These are phyloP conservation scores for Diarsia mendica DNA, from an alignment of 2,888 invertebrate species.

Conservation along the genomic window DNA sequence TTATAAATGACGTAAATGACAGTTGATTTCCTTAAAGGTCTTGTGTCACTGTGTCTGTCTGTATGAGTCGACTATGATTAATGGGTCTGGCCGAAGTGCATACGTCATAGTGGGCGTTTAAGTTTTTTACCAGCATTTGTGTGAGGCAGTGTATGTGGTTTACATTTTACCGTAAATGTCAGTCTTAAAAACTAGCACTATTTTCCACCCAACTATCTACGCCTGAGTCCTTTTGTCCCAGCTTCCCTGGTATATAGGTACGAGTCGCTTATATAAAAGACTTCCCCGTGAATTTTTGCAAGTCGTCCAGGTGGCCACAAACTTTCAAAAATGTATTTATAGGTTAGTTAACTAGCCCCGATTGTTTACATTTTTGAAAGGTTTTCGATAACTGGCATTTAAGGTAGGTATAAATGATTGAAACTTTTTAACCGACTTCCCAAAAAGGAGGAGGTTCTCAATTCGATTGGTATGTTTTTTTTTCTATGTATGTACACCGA, in stretches of 20 bases:
- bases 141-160: not conserved
- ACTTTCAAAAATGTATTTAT: too few relatives aligned
- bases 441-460: too few relatives aligned
- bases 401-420: too few relatives aligned
- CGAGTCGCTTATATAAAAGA: not conserved
- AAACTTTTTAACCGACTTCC: too few relatives aligned
- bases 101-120: not conserved
- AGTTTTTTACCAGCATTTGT: not conserved
- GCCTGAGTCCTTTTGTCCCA: not conserved
- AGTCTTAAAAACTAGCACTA: not conserved
- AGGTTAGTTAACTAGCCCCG: too few relatives aligned
- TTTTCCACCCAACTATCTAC: not conserved
- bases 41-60: slow-evolving; percentile 18
- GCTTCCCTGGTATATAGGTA: not conserved
- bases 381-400: too few relatives aligned
- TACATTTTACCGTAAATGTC: not conserved
- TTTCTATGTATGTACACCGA: too few relatives aligned
- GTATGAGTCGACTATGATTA: slow-evolving; percentile 27
- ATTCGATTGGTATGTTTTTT: too few relatives aligned
- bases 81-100: slow-evolving; percentile 16
- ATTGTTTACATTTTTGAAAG: too few relatives aligned
- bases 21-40: slow-evolving; percentile 19
- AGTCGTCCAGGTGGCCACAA: not conserved
- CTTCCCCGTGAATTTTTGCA: not conserved
- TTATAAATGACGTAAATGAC: not conserved